A percentile compares a stretch with the other conserved stretches of the same genome.
These are phyloP conservation scores for Harmothoe impar DNA, from an alignment of 2,888 invertebrate genomes.

Conservation along the genomic window DNA sequence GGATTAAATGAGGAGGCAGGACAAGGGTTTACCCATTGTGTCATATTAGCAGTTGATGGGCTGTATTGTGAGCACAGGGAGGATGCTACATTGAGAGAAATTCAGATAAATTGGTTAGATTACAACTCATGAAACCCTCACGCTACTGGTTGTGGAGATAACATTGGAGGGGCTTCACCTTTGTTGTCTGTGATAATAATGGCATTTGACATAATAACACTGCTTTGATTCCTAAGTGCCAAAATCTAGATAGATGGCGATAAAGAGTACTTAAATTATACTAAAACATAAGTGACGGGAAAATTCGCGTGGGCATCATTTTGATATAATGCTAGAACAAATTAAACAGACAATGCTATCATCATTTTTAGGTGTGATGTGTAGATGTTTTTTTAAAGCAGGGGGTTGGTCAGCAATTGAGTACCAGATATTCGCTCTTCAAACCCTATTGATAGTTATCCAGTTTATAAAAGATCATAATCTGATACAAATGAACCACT, in stretches of 20 bases:
- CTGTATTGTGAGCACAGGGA: neutral
- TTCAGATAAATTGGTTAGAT: conserved; percentile 45
- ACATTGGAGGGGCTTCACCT: neutral
- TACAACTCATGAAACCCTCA: neutral
- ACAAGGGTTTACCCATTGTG: neutral
- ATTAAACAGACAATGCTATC: no score
- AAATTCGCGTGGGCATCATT: neutral
- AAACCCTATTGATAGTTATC: no score
- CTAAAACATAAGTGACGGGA: neutral
- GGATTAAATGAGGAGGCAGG: conserved; percentile 1
- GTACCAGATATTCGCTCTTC: no score
- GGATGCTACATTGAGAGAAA: conserved; percentile 19
- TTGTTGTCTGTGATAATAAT: neutral
- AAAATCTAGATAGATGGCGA: neutral
- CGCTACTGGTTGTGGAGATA: neutral
- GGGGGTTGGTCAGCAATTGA: no score
- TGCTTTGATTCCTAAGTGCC: neutral
- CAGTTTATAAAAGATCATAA: no score
- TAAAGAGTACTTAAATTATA: neutral
- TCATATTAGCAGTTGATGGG: conserved; percentile 35
- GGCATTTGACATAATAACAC: neutral
- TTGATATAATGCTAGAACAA: neutral
- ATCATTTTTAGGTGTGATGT: no score
- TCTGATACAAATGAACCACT: no score
- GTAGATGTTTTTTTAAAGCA: no score